Evolutionary conservation across 2,797 vertebrate genomes (phyloP).

Genomic region (Peromyscus aztecus): DNA sequence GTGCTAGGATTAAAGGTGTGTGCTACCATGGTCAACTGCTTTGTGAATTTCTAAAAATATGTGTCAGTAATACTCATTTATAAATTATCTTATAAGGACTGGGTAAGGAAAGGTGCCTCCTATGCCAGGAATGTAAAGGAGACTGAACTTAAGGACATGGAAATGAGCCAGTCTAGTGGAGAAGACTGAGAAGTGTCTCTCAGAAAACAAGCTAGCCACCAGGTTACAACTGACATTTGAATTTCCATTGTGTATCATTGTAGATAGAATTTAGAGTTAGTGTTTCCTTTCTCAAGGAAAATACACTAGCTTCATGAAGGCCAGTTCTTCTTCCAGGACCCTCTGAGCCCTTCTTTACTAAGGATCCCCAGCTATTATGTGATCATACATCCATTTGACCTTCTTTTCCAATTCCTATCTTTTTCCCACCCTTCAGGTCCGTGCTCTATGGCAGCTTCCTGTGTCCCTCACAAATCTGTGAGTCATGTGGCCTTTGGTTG

Average conservation of each 20-base stretch:
- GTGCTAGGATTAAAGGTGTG: not conserved
- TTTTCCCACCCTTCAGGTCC: not conserved
- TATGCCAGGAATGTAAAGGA: slow-evolving; percentile 2
- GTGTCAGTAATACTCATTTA: slow-evolving; percentile 43
- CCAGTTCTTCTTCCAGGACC: not conserved
- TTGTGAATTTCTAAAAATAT: not conserved
- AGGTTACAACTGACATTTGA: not conserved
- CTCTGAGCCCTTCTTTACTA: not conserved
- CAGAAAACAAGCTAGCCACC: not conserved
- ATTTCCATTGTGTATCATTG: not conserved
- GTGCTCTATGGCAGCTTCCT: too few species aligned
- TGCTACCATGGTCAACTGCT: not conserved
- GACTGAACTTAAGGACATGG: not conserved
- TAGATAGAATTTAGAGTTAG: not conserved
- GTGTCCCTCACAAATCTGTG: not conserved
- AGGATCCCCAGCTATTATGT: too few species aligned
- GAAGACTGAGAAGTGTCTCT: not conserved
- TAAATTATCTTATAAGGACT: slow-evolving; percentile 22
- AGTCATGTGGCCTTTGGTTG: not conserved
- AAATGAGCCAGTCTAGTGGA: not conserved
- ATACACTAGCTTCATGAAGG: not conserved
- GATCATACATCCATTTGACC: not conserved
- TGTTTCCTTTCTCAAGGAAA: not conserved
- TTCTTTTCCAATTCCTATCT: not conserved
- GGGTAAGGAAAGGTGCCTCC: not conserved